Percentiles rank a stretch among this genome's conserved stretches.
Conservation (phyloP, 1,140 invertebrate species). For the Brachionus paranguensis region DNA sequence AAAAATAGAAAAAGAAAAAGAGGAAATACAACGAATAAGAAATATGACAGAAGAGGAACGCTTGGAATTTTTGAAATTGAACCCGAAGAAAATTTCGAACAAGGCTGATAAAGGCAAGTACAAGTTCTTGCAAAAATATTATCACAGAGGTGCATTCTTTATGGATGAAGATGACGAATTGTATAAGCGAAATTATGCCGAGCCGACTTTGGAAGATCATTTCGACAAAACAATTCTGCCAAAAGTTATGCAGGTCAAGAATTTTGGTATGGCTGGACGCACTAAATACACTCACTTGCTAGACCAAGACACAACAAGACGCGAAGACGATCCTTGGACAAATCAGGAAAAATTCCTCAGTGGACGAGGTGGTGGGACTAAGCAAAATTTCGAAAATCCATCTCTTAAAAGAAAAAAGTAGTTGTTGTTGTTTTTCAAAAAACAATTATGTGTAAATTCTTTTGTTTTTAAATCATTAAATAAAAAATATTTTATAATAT, state of each 20-base stretch:
- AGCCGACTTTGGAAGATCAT: slow-evolving; percentile 94
- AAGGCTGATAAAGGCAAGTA: slow-evolving; percentile 96
- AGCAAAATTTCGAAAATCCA: slow-evolving; percentile 84
- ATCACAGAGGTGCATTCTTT: slow-evolving; percentile 96
- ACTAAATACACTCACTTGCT: slow-evolving; percentile 99
- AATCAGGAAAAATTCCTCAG: slow-evolving; percentile 80
- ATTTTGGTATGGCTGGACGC: slow-evolving; percentile 93
- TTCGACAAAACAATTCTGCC: slow-evolving; percentile 97
- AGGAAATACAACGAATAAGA: slow-evolving; percentile 81
- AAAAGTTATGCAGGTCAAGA: slow-evolving; percentile 99
- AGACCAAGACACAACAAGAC: slow-evolving; percentile 98
- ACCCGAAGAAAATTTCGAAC: slow-evolving; percentile 88
- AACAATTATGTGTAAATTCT: background rate
- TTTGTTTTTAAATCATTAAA: background rate
- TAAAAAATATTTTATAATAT: background rate
- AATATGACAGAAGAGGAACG: slow-evolving; percentile 95
- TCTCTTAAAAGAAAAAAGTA: slow-evolving; percentile 18
- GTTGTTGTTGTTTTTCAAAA: background rate
- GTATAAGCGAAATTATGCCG: slow-evolving; percentile 88
- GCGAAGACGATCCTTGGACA: slow-evolving; percentile 88
- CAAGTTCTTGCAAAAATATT: slow-evolving; percentile 99
- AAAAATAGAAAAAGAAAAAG: slow-evolving; percentile 66
- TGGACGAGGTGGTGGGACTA: slow-evolving; percentile 86
- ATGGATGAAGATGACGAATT: slow-evolving; percentile 88
- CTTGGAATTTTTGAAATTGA: slow-evolving; percentile 75